Evolutionary conservation across 2,888 invertebrate genomes (phyloP), one percentile per base, ranked within the genome.

Genomic region (Melanophora roralis): DNA sequence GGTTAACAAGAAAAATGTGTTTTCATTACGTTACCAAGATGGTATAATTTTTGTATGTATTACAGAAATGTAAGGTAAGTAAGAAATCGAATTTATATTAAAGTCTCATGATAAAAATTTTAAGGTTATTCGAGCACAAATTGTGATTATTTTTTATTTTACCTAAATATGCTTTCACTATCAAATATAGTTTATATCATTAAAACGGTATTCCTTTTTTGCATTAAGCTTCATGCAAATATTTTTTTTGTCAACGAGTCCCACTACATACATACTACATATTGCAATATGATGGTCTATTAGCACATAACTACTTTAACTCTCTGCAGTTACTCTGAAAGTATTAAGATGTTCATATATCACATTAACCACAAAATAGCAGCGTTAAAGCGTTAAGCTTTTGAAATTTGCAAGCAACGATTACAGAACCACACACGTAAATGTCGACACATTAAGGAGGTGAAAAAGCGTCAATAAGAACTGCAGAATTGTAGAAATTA

Each of bases 311-410:
- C 38, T 27, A 38, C 9, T 55, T 72, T 45, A 53, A 38, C 32
- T 38, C 21, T 49, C 8, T 73, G 64, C 12, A 64, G 55, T 65
- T 57, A 65, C 57, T 57, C n/a, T 38, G 32, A 23, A 45, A n/a
- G 9, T 27, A 55, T 14, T 34, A 51, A 53, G 51, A 40, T 53
- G 60, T 59, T 53, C 53, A 62, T 45, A 27, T 47, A 38, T 73
- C 32, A 34, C 64, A 73, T 65, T 73, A 32, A 38, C 73, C 73
- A 32, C 47, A 64, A 64, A 16, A 27, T 64, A 19, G 38, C 55
- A 47, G 55, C 47, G 38, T 38, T 36, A 47, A 64, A 16, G 27
- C 32, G 38, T 45, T 64, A 64, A 55, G 27, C n/a, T 23, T 65
- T 65, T 40, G 38, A 32, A 38, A 27, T 60, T 59, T n/a, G 59